Evolutionary conservation across 2,113 vertebrate species (phyloP), one percentile per base, ranked within the genome.

Genomic region (Psammodynastes pulverulentus): DNA sequence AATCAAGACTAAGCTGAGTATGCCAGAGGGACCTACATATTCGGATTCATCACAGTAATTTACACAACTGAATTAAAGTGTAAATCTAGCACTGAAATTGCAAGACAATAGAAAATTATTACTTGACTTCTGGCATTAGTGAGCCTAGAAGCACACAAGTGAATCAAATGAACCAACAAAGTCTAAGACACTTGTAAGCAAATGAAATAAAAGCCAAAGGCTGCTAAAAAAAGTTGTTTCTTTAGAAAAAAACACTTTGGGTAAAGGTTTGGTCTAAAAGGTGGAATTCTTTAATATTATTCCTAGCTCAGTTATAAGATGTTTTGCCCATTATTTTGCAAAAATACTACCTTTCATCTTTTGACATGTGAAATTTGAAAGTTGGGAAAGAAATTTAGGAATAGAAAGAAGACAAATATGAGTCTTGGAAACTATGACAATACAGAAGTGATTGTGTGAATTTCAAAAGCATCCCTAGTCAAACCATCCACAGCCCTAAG

Each of bases 161-260:
- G 52, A 54, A 86, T 10, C 17, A 51, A 86, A 86, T 48, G 8
- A 86, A 48, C 21, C 51, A 53, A 34, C 39, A 45, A 86, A 62
- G 21, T 10, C 6, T 87, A 15, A 53, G 79, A 26, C 24, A 19
- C 54, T 92, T 86, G 86, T 93, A 91, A 92, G 93, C 72, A 91
- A 93, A 94, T 51, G 84, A 92, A 91, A 86, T 46, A 91, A 94
- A 91, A 89, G 39, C 93, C 92, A 94, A 91, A 94, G 92, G 92
- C 92, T 94, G 91, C 92, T 94, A 94, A 93, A 94, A 95, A 93
- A 8, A 39, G 72, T 24, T 84, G 5, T 39, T 87, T 53, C 90
- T 94, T 93, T 93, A 62, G 85, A 95, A 95, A 94, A 92, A 29
- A 51, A n/a, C 86, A 93, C 52, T 93, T 79, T 89, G 91, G 92